Evolutionary conservation across 2,797 vertebrate species (phyloP).

Genomic region (Chaetodon trifasciatus): DNA sequence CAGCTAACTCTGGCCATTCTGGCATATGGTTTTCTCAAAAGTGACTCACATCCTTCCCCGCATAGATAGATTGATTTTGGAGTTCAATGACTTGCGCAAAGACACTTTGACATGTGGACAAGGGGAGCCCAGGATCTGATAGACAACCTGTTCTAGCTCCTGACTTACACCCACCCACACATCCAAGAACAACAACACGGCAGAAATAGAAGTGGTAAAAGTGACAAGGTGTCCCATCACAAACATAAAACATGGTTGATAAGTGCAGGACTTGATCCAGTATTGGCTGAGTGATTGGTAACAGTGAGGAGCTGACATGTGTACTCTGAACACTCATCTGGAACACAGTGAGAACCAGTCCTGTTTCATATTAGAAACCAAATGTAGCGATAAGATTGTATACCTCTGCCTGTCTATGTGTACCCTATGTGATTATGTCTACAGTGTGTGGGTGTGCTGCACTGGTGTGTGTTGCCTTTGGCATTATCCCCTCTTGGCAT

Average conservation of each 20-base stretch:
- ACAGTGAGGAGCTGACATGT: neutral
- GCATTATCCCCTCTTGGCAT: constrained; percentile 30
- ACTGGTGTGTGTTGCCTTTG: constrained; percentile 27
- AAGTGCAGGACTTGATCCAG: neutral
- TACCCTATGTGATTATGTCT: constrained; percentile 22
- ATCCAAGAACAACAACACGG: neutral
- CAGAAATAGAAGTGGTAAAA: neutral
- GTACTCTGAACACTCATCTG: neutral
- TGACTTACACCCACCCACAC: neutral
- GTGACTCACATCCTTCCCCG: neutral
- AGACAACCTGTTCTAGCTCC: neutral
- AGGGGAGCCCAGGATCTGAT: neutral
- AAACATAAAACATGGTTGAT: neutral
- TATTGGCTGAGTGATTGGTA: neutral
- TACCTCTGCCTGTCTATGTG: constrained; percentile 7
- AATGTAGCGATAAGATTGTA: constrained; percentile 19
- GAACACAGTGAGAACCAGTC: neutral
- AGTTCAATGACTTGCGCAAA: neutral
- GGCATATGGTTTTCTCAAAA: neutral
- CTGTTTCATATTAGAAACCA: neutral
- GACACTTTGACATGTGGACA: neutral
- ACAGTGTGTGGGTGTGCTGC: constrained; percentile 18
- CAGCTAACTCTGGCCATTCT: neutral
- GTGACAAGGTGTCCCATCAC: neutral
- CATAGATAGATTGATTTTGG: neutral